Evolutionary conservation across 2,888 invertebrate species (phyloP).

Genomic region (Tetragnatha montana): DNA sequence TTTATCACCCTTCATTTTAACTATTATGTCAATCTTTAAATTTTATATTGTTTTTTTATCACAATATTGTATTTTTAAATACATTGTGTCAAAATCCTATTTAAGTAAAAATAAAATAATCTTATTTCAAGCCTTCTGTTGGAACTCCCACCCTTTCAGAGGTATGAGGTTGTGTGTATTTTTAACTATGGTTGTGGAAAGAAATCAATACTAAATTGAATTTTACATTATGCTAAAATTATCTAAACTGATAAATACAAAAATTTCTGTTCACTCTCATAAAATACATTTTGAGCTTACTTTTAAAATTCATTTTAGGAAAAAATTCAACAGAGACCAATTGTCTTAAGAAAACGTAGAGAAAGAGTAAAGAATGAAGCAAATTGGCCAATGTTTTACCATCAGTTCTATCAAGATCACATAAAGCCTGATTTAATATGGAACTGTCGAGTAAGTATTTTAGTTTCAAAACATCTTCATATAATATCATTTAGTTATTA

Average conservation of each 20-base stretch:
- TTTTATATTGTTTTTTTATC: not conserved
- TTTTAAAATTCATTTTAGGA: conserved; percentile 73
- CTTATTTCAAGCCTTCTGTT: conserved; percentile 56
- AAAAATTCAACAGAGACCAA: conserved; percentile 86
- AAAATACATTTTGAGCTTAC: too few species aligned
- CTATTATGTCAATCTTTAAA: not conserved
- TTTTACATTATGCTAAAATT: too few species aligned
- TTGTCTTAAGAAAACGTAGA: conserved; percentile 91
- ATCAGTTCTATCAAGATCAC: conserved; percentile 95
- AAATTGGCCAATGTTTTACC: conserved; percentile 96
- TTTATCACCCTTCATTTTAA: not conserved
- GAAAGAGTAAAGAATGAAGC: conserved; percentile 90
- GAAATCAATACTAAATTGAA: too few species aligned
- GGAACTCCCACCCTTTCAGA: conserved; percentile 57
- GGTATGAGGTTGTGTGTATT: conserved; percentile 35
- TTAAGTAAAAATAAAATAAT: not conserved
- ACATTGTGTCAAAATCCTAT: not conserved
- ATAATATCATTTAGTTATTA: not conserved
- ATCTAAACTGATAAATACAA: too few species aligned
- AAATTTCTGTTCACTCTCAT: too few species aligned
- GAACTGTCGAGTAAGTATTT: conserved; percentile 90
- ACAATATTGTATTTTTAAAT: not conserved
- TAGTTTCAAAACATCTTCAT: not conserved
- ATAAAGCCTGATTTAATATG: conserved; percentile 97
- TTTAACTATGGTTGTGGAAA: too few species aligned